Base-by-base conservation (phyloP, 2,888 invertebrate genomes). In the Marronus borbonicus region DNA sequence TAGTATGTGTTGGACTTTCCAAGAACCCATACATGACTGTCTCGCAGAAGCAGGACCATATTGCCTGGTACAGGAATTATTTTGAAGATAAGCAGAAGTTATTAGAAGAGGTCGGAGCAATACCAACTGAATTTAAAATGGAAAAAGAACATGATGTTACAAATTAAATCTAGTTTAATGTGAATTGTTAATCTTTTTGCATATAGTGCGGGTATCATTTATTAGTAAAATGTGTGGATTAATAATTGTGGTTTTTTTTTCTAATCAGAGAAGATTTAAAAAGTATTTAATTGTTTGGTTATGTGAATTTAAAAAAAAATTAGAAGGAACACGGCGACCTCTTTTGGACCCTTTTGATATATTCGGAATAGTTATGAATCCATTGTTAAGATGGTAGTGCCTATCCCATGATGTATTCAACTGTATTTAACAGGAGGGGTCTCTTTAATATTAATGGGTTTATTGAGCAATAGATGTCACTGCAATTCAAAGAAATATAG, bases 21-120 rank as follows among this genome's bases (percentile, higher is more conserved):
- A 98, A 98, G 88, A 99, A 99, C 90, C 94, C 97, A 0, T 97
- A 96, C 88, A 91, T 98, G 84, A 95, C 95, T 0, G 96, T 95
- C 0, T 88, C 93, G 81, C 96, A 98, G 84, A 99, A 99, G 87
- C 92, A 91, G 81, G 96, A 95, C 12, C 97, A 98, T 85, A 95
- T 99, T 64, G 88, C 93, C 80, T 99, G 98, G 98, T 99, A 95
- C 87, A 93, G 92, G 81, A 92, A 97, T 76, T 99, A 97, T 86
- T 98, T 99, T 86, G 92, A 92, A 80, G 92, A 93, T 0, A 98
- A 97, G 86, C 92, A 93, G 83, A 91, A 93, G 76, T 85, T 97
- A 74, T 89, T 97, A 2, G 89, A 89, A 79, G 93, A 94, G 85
- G 89, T 93, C 58, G 94, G 93, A 0, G 92, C 91, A 14, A 88